Base-by-base conservation (phyloP, 2,888 invertebrate genomes). In the Dryadula phaetusa region DNA sequence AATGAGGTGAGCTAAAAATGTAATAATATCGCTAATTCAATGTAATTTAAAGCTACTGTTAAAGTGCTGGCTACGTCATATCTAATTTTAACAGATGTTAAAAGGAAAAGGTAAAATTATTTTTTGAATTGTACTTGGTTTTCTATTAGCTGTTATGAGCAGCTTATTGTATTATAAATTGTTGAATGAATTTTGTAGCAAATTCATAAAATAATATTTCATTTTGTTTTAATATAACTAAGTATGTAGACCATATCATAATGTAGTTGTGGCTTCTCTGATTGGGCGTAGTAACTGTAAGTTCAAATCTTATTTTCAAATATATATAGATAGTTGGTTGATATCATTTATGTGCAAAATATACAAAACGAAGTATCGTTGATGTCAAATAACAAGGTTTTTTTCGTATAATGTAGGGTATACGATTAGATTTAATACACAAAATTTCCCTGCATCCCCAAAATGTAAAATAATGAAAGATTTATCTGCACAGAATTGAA, bases 1-100 rank as follows among this genome's bases (percentile, higher is more conserved):
- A 66, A 62, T 62, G 62, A 62, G 54, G 53, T 62, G 47, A 28
- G 44, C 56, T 62, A 62, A 54, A 66, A 37, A 62, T 54, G 44
- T 46, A 12, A 56, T 56, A 32, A 54, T 40, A 68, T 14, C 16
- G 61, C 62, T 44, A 49, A 49, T 60, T 25, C 34, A 32, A 60
- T 42, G 42, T 60, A 32, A 28, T 60, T 60, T 44, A 44, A 60
- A 60, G 44, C 32, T 18, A 42, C 44, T 12, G 40, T 56, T 56
- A 25, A 56, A 56, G 56, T 56, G 56, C n/a, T 40, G 8, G 22
- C 56, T 8, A 16, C 56, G 56, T 56, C 37, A 37, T 40, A n/a
- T 56, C 40, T 56, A 56, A 56, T 56, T 56, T 37, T 40, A 56
- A n/a, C 56, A 40, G 22, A 56, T 56, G n/a, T 40, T n/a, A 10